Conservation (phyloP, 2,113 vertebrate species). For the Irena cyanogastra region DNA sequence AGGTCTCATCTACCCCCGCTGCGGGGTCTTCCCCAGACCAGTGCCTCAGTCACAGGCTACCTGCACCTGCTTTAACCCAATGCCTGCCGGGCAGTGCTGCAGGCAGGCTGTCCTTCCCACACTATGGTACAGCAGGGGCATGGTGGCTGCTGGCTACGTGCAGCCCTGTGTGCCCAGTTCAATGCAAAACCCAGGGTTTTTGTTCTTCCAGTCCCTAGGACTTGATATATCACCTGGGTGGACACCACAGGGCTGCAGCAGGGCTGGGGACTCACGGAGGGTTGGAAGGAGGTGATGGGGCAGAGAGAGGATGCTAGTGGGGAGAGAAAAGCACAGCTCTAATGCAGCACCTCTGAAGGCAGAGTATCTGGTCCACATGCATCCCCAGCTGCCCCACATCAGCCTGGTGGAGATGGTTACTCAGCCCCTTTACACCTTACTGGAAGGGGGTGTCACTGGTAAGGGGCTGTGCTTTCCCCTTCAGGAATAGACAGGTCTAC, state of each 20-base stretch:
- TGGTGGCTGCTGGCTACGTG: fast-evolving
- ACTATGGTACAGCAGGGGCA: fast-evolving
- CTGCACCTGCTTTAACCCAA: neutral
- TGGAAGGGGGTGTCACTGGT: neutral
- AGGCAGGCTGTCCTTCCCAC: neutral
- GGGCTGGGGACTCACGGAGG: fast-evolving
- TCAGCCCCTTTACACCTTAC: neutral
- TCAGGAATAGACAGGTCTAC: neutral
- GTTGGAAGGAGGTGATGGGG: neutral
- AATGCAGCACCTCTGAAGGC: neutral
- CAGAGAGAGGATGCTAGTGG: neutral
- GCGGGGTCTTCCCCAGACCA: neutral
- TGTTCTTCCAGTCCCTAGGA: neutral
- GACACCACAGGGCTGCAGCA: neutral
- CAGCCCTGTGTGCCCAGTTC: neutral
- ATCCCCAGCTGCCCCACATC: neutral
- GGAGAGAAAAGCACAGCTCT: neutral
- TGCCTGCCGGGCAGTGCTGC: neutral
- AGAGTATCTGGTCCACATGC: fast-evolving
- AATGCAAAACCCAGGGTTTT: neutral
- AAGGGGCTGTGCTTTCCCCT: neutral
- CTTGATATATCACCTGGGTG: neutral
- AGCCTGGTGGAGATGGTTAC: neutral
- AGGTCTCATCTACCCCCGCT: neutral
- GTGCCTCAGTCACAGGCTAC: neutral